Conservation (phyloP, 2,113 vertebrate species). For the Camelus bactrianus region DNA sequence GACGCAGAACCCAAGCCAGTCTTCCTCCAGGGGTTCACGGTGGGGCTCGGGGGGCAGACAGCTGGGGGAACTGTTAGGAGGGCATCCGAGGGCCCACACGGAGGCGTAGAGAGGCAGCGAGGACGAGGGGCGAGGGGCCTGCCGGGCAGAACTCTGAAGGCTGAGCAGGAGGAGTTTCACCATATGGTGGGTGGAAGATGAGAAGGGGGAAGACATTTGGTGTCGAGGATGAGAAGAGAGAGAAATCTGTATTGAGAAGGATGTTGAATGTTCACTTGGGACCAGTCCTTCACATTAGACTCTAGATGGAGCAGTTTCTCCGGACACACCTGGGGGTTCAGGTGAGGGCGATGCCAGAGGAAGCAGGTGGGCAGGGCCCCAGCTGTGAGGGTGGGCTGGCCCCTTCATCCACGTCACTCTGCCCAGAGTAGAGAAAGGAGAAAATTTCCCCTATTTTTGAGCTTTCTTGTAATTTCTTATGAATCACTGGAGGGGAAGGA, state of each 20-base stretch:
- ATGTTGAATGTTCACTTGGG: too few relatives aligned
- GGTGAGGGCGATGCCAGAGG: not conserved
- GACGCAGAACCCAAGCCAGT: not conserved
- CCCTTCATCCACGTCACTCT: not conserved
- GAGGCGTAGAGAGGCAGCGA: accelerated
- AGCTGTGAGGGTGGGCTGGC: too few relatives aligned
- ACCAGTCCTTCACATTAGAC: accelerated
- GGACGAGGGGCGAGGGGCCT: accelerated
- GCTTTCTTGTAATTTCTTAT: not conserved
- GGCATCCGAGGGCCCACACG: accelerated
- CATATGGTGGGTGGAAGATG: not conserved
- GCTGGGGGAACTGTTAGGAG: accelerated
- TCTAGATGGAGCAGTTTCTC: accelerated
- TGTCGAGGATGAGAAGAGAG: not conserved
- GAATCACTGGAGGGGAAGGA: not conserved
- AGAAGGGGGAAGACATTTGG: accelerated
- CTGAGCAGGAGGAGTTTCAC: not conserved
- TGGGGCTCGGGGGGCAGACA: not conserved
- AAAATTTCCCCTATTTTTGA: too few relatives aligned
- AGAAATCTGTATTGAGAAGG: not conserved
- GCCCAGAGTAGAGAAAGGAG: not conserved
- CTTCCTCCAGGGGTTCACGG: accelerated
- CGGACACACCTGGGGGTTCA: not conserved
- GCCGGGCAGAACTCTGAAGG: accelerated
- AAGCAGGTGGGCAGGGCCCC: not conserved